Base-by-base conservation (phyloP, 2,797 vertebrate genomes). In the Neostethus bicornis region DNA sequence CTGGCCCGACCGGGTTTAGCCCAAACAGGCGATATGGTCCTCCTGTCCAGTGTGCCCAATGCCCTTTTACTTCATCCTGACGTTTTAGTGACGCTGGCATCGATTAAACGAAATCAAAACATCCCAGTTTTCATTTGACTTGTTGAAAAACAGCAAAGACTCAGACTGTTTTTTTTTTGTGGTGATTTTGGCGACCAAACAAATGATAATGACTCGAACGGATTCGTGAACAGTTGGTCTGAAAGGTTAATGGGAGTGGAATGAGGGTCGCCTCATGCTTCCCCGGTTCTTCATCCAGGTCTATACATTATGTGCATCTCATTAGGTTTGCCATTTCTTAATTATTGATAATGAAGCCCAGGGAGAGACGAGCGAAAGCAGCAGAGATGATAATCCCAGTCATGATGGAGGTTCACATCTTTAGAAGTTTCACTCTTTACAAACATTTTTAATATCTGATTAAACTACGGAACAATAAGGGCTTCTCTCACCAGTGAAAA, bases 261-360 rank as follows among this genome's bases (percentile, higher is more conserved):
- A 51, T 45, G 74, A 79, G 69, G 76, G 77, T 73, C 58, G 11
- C 62, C 67, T n/a, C 67, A 24, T 60, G 62, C 71, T 83, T 78
- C 60, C 74, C 59, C 68, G 75, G 55, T 49, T 65, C 51, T 55
- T 73, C 61, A 12, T 53, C 13, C 60, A 29, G 16, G 7, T 7
- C n/a, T n/a, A n/a, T n/a, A n/a, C n/a, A n/a, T n/a, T n/a, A 25
- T 3, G 17, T 5, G 44, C 44, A 29, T 61, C 61, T 23, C 44
- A 42, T 87, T 81, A 81, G 76, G 82, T 74, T 67, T 86, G 82
- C 77, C 85, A 83, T 88, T 89, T 89, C 82, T 90, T 87, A 88
- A 90, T 90, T 86, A 89, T 88, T 90, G 81, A 90, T 87, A 90
- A 89, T 79, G 69, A 81, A 67, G 63, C 81, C 88, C 73, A 51